These are phyloP conservation scores for Dolichotis patagonum DNA, from an alignment of 2,113 vertebrate genomes.

Conservation along the genomic window DNA sequence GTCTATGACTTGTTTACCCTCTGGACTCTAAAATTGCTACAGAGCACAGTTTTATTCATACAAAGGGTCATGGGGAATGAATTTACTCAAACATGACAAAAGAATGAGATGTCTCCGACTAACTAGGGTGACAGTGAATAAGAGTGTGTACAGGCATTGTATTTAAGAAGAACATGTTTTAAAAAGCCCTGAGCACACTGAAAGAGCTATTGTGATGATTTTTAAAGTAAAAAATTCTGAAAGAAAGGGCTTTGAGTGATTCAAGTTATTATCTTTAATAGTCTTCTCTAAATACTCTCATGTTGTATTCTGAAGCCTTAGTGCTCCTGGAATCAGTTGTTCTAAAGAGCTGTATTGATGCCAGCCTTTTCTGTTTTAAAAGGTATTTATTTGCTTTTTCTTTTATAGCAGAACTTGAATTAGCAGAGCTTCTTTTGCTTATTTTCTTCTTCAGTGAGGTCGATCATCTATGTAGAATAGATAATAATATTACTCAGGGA, in stretches of 20 bases:
- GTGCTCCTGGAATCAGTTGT: conserved; percentile 35
- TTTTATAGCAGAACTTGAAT: conserved; percentile 43
- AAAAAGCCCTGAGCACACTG: not conserved
- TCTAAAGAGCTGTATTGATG: conserved; percentile 57
- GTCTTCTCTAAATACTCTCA: conserved; percentile 32
- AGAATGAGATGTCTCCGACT: conserved; percentile 13
- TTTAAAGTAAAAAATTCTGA: conserved; percentile 47
- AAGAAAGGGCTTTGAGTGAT: conserved; percentile 1
- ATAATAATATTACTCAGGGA: conserved; percentile 26
- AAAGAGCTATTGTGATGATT: conserved; percentile 58
- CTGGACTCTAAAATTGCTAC: conserved; percentile 50
- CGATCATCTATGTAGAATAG: not conserved
- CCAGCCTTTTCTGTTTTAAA: conserved; percentile 34
- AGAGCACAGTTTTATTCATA: conserved; percentile 60
- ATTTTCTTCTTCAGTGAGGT: conserved; percentile 25
- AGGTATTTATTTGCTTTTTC: conserved; percentile 26
- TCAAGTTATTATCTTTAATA: conserved; percentile 52
- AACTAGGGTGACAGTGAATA: conserved; percentile 48
- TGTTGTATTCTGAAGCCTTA: conserved; percentile 42
- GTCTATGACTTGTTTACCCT: conserved; percentile 56
- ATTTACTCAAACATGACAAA: conserved; percentile 49
- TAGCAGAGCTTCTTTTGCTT: not conserved
- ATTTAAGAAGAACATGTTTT: conserved; percentile 49
- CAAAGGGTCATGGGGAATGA: conserved; percentile 25
- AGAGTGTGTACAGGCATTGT: conserved; percentile 3